These are phyloP conservation scores for Amblyraja radiata DNA, from an alignment of 2,797 vertebrate genomes.

Conservation along the genomic window DNA sequence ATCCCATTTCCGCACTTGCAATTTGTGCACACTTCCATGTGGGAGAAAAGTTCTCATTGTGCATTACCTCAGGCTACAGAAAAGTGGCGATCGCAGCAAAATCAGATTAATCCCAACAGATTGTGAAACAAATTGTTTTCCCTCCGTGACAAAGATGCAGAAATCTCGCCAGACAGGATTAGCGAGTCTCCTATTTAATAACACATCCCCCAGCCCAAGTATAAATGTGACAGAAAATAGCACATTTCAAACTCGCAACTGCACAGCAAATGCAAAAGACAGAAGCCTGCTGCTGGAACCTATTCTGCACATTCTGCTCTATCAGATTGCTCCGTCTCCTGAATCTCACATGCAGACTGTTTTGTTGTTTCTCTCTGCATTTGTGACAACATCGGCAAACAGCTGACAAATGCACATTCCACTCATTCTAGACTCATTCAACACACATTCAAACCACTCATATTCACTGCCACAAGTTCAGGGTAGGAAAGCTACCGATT, in stretches of 20 bases:
- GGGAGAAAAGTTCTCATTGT: neutral
- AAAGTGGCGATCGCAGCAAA: neutral
- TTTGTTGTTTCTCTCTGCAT: neutral
- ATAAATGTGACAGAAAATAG: neutral
- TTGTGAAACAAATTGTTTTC: neutral
- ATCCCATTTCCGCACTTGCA: neutral
- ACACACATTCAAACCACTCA: neutral
- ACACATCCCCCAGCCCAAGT: neutral
- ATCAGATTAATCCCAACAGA: neutral
- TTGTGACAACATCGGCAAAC: constrained; percentile 14
- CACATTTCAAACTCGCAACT: neutral
- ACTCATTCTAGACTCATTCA: neutral
- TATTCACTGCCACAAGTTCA: neutral
- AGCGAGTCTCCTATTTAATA: neutral
- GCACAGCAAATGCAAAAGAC: neutral
- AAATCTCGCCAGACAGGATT: neutral
- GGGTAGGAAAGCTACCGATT: too few species aligned
- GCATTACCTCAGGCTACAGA: neutral
- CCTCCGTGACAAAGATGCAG: neutral
- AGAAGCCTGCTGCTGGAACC: neutral
- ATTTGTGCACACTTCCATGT: neutral
- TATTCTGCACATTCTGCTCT: neutral
- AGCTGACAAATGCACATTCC: constrained; percentile 8
- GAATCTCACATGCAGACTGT: neutral
- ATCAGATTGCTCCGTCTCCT: neutral